phyloP scores from a whole-genome alignment of 1,140 invertebrate genomes.

The Brachionus rotundiformis region DNA sequence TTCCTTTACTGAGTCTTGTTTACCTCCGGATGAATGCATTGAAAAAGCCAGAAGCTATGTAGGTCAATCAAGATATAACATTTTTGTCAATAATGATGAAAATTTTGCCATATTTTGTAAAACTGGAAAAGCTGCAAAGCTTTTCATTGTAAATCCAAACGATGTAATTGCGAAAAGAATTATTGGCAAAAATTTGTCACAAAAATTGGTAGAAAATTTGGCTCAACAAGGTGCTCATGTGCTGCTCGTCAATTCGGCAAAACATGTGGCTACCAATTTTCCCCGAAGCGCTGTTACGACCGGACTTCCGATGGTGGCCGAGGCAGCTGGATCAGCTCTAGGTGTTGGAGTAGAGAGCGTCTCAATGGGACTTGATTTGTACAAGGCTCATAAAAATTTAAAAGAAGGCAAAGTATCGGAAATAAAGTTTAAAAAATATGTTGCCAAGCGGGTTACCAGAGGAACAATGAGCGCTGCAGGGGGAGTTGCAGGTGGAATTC shows the following conservation, averaged over 20 bases:
- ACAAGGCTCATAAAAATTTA: constrained; percentile 25
- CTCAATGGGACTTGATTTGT: constrained; percentile 21
- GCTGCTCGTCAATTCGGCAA: constrained; percentile 9
- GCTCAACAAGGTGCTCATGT: constrained; percentile 23
- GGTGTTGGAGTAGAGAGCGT: constrained; percentile 14
- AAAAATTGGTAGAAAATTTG: constrained; percentile 15
- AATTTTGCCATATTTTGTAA: constrained; percentile 45
- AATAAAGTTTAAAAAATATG: constrained; percentile 38
- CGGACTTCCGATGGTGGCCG: background rate
- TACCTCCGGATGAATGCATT: background rate
- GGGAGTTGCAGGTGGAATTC: constrained; percentile 19
- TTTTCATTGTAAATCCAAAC: constrained; percentile 28
- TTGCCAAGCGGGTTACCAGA: constrained; percentile 19
- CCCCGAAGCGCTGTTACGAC: background rate
- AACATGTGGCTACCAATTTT: constrained; percentile 30
- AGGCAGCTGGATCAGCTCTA: constrained; percentile 19
- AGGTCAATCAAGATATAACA: constrained; percentile 20
- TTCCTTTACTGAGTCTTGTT: background rate
- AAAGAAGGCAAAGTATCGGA: constrained; percentile 24
- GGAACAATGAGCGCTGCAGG: constrained; percentile 19
- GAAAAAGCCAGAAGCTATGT: background rate
- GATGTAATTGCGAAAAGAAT: constrained; percentile 19
- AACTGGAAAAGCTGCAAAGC: constrained; percentile 28
- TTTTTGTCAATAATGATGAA: constrained; percentile 44
- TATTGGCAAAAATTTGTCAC: constrained; percentile 16